Percentiles rank a stretch among this genome's conserved stretches.
Evolutionary conservation across 2,888 invertebrate species (phyloP).

Genomic region (Cheilosia impressa): DNA sequence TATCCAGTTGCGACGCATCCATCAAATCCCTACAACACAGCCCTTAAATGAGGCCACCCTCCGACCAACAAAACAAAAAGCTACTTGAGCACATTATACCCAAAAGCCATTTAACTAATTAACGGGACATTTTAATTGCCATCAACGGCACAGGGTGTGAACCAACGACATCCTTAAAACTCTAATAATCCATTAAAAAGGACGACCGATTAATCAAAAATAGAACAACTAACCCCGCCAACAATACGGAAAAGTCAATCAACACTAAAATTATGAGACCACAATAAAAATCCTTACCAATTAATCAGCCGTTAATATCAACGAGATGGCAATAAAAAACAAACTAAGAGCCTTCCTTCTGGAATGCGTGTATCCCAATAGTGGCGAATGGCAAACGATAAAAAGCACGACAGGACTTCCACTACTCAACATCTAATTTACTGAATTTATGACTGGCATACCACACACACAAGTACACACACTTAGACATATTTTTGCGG

Average conservation of each 20-base stretch:
- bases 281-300: constrained; percentile 72
- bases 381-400: constrained; percentile 31
- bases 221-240: constrained; percentile 36
- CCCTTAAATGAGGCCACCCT: constrained; percentile 1
- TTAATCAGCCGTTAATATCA: constrained; percentile 69
- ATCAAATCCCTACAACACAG: constrained; percentile 41
- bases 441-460: constrained; percentile 25
- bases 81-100: constrained; percentile 54
- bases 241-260: constrained; percentile 48
- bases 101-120: constrained; percentile 69
- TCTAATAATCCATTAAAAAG: constrained; percentile 73
- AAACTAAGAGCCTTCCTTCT: constrained; percentile 44
- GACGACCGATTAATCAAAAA: constrained; percentile 71
- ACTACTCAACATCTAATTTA: constrained; percentile 57
- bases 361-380: constrained; percentile 6
- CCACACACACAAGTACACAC: background rate
- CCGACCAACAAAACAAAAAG: background rate
- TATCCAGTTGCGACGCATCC: constrained; percentile 63
- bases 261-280: constrained; percentile 71
- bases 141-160: constrained; percentile 61
- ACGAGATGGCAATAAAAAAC: constrained; percentile 62
- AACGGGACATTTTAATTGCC: constrained; percentile 71
- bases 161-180: constrained; percentile 63
- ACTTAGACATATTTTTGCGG: constrained; percentile 26
- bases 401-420: constrained; percentile 57